Evolutionary conservation across 2,888 invertebrate genomes (phyloP), one percentile per base, ranked within the genome.

Genomic region (Cyaniris semiargus): DNA sequence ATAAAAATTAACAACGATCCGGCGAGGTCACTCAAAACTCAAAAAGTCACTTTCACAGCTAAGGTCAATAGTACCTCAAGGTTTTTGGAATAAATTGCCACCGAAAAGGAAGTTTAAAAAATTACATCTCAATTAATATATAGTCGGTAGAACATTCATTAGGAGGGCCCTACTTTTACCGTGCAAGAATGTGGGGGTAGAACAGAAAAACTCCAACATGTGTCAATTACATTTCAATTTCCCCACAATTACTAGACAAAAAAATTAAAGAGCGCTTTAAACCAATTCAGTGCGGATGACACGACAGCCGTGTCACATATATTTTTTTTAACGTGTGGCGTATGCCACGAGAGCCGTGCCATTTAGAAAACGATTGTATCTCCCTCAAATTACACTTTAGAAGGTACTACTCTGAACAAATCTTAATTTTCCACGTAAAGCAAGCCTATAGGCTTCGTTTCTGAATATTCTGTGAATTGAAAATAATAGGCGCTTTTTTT

Each of bases 221-320:
- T 66, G 66, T 66, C 27, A 66, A 66, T 66, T 66, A 66, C 27
- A 66, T 66, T 66, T 66, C 6, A 66, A 66, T 66, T 66, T 66
- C 7, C 66, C 66, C 66, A 66, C 31, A 66, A 66, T 27, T 18
- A 38, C 71, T n/a, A 71, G 71, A 71, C 38, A 71, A 71, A 71
- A 71, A 71, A 71, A 31, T 60, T 38, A 71, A 71, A 21, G 71
- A 38, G 38, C 71, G 27, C 66, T 27, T 66, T 27, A n/a, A n/a
- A n/a, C n/a, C n/a, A n/a, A n/a, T n/a, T n/a, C n/a, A n/a, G n/a
- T n/a, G n/a, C n/a, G n/a, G n/a, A n/a, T n/a, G n/a, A n/a, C n/a
- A n/a, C n/a, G n/a, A n/a, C n/a, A n/a, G n/a, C n/a, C n/a, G n/a
- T n/a, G n/a, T n/a, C n/a, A n/a, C n/a, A n/a, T n/a, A n/a, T n/a